A percentile compares a stretch with the other conserved stretches of the same genome.
These are phyloP conservation scores for Aleiodes leptofemur DNA, from an alignment of 2,888 invertebrate species.

Conservation along the genomic window DNA sequence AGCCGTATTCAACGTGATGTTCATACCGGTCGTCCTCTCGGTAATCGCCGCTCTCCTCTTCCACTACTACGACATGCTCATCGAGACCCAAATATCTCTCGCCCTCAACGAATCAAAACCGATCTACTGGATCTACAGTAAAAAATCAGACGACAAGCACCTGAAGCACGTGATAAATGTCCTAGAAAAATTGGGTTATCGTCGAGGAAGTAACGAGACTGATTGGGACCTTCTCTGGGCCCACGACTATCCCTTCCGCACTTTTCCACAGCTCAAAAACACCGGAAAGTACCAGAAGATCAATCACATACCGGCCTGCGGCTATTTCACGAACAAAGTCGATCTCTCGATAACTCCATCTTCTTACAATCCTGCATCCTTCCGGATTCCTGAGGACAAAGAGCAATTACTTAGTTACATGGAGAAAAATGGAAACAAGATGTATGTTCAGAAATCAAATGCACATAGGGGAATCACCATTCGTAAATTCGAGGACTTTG, in stretches of 20 bases:
- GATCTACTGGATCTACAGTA: conserved; percentile 80
- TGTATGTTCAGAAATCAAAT: conserved; percentile 95
- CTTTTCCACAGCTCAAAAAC: conserved; percentile 78
- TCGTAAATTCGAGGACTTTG: conserved; percentile 82
- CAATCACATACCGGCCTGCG: conserved; percentile 96
- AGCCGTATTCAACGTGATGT: conserved; percentile 60
- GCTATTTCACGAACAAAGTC: conserved; percentile 94
- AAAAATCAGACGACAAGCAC: conserved; percentile 79
- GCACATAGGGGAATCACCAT: conserved; percentile 92
- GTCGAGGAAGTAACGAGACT: conserved; percentile 77
- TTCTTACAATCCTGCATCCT: conserved; percentile 90
- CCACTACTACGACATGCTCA: conserved; percentile 53
- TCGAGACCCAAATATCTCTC: conserved; percentile 25
- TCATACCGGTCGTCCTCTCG: conserved; percentile 62
- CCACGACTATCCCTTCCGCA: conserved; percentile 92
- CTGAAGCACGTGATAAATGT: conserved; percentile 89
- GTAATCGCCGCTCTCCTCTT: conserved; percentile 2
- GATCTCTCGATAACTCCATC: conserved; percentile 88
- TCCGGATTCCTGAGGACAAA: conserved; percentile 88
- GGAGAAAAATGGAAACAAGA: conserved; percentile 80
- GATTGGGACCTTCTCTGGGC: conserved; percentile 95
- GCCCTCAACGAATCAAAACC: conserved; percentile 62
- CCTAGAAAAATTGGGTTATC: conserved; percentile 85
- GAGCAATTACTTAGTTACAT: conserved; percentile 83
- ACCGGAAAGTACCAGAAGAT: conserved; percentile 86